Base-by-base conservation (phyloP, 2,888 invertebrate species). In the Hyalella azteca region DNA sequence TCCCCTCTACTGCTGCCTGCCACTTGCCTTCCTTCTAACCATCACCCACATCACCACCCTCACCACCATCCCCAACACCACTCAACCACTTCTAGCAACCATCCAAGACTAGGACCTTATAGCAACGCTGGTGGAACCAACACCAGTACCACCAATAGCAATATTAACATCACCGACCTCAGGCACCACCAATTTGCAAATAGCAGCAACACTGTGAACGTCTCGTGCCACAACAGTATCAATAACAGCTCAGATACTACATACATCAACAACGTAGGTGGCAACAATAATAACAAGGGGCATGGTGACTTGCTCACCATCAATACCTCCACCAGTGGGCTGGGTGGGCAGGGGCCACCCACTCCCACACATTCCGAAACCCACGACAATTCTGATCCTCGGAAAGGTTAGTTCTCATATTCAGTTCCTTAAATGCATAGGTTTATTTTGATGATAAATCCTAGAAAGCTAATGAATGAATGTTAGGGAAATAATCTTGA, bases 281-380 rank as follows among this genome's bases (percentile, higher is more conserved):
- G 48, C 0, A 22, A 15, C 45, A 66, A 26, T 66, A 66, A 41
- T 32, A 66, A 45, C 26, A 81, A 82, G 76, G 60, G 80, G 78
- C 81, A 83, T 79, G 78, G 81, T 36, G 73, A 81, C 49, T 80
- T 81, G 80, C 81, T 83, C 77, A 79, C 81, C 39, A 81, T 81
- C 78, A 83, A 81, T 78, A 81, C 79, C 80, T 81, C 80, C 79
- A 83, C 77, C 75, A 81, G 81, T 26, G 81, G 78, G 80, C 88
- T 66, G 36, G 66, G 66, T 22, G 66, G 66, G 7, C 66, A 86
- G 85, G 92, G 92, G 85, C 92, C 93, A 86, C 93, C 93, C 75
- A 93, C 93, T 85, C 93, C 93, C n/a, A 93, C 93, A 85, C 93
- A 93, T 89, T 93, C 93, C 85, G 91, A 93, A 84, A 85, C 85